Evolutionary conservation across 2,888 invertebrate species (phyloP).

Genomic region (Rhynchonema sp.): DNA sequence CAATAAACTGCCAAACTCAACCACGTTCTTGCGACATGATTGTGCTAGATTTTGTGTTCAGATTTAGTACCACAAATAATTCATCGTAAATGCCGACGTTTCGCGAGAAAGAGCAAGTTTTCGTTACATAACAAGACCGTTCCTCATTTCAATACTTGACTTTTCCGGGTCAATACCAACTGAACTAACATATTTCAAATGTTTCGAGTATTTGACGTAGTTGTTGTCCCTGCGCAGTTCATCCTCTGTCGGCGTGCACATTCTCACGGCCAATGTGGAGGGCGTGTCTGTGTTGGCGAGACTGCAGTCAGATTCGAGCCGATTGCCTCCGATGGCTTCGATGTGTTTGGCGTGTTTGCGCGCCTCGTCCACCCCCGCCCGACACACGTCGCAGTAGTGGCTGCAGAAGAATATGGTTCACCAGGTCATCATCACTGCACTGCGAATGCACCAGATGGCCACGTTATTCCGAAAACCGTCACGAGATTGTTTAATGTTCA

Average conservation of each 20-base stretch:
- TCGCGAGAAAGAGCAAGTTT: too few relatives aligned
- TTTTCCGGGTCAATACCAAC: background rate
- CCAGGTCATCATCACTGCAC: too few relatives aligned
- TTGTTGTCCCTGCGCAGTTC: background rate
- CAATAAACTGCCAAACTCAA: too few relatives aligned
- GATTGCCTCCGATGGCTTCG: background rate
- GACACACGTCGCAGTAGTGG: background rate
- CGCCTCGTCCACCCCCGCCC: background rate
- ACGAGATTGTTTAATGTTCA: too few relatives aligned
- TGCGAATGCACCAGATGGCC: too few relatives aligned
- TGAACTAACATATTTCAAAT: background rate
- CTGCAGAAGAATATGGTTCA: background rate
- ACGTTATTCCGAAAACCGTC: too few relatives aligned
- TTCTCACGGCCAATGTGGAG: background rate
- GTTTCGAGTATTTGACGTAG: background rate
- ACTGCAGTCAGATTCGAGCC: background rate
- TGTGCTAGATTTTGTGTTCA: too few relatives aligned
- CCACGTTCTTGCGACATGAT: too few relatives aligned
- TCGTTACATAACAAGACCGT: too few relatives aligned
- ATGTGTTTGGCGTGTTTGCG: background rate
- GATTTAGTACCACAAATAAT: too few relatives aligned
- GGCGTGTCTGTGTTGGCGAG: background rate
- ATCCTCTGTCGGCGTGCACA: background rate
- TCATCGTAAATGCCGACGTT: too few relatives aligned
- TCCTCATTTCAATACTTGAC: too few relatives aligned